Percentiles rank a stretch among this genome's conserved stretches.
Conservation (phyloP, 2,113 vertebrate genomes). For the Heterocephalus glaber region DNA sequence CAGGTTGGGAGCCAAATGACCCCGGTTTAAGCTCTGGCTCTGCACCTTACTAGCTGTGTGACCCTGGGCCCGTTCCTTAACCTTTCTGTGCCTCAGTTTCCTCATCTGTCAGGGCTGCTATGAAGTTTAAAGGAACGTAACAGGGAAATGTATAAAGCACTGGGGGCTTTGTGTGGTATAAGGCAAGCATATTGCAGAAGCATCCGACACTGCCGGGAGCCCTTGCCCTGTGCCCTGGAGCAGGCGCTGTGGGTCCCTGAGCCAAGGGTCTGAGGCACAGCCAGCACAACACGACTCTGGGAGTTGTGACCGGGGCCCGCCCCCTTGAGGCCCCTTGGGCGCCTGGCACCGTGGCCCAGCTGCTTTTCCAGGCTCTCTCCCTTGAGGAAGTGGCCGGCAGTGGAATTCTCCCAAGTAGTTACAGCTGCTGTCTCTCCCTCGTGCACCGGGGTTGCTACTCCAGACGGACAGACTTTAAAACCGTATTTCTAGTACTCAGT, state of each 20-base stretch:
- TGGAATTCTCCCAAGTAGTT: not conserved
- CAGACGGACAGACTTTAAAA: not conserved
- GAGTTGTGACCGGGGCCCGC: not conserved
- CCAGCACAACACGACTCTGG: fast-evolving
- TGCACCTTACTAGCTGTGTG: not conserved
- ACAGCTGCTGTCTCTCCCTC: not conserved
- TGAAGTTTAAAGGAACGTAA: not conserved
- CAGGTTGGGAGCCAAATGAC: not conserved
- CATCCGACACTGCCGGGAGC: not conserved
- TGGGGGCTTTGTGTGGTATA: not conserved
- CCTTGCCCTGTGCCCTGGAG: not conserved
- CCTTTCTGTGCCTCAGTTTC: not conserved
- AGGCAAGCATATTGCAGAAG: not conserved
- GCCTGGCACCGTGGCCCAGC: fast-evolving
- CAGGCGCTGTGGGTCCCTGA: not conserved
- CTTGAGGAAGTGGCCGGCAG: not conserved
- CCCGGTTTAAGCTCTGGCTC: not conserved
- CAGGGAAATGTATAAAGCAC: not conserved
- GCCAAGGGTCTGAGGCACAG: not conserved
- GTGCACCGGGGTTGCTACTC: not conserved
- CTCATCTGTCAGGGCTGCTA: not conserved
- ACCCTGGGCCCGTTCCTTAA: not conserved
- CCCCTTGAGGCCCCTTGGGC: not conserved
- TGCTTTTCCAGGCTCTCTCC: not conserved
- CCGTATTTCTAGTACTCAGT: not conserved